These are phyloP conservation scores for Neodiprion pinetum DNA, from an alignment of 1,140 invertebrate species.

Conservation along the genomic window DNA sequence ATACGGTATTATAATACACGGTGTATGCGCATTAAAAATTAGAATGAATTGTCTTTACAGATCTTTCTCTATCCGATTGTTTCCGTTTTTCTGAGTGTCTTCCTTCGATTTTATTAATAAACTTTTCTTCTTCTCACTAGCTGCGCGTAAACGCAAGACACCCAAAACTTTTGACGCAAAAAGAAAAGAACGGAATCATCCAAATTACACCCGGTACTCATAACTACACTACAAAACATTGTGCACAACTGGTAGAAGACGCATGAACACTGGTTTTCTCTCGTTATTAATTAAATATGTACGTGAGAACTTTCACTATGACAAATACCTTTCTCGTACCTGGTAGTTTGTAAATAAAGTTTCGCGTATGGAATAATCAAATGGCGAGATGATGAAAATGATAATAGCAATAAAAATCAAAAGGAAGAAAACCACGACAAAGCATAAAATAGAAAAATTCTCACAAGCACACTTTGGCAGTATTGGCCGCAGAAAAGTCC, in stretches of 20 bases:
- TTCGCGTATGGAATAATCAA: no score
- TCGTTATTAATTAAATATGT: not conserved
- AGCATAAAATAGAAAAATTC: not conserved
- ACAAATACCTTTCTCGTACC: not conserved
- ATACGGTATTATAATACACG: not conserved
- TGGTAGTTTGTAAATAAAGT: not conserved
- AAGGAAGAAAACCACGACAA: not conserved
- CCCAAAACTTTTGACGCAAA: no score
- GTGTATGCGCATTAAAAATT: not conserved
- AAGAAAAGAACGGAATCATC: no score
- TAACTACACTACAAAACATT: not conserved
- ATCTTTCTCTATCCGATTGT: no score
- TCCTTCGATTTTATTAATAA: no score
- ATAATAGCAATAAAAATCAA: no score
- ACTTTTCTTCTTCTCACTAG: no score
- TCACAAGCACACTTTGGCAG: not conserved
- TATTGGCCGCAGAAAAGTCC: not conserved
- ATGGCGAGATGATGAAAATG: no score
- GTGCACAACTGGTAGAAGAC: not conserved
- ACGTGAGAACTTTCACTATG: not conserved
- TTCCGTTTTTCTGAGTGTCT: no score
- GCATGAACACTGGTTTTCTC: not conserved
- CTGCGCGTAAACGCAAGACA: no score
- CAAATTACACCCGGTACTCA: not conserved
- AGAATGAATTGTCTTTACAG: not conserved